Evolutionary conservation across 2,888 invertebrate species (phyloP).

Genomic region (Stenodera caucasica): DNA sequence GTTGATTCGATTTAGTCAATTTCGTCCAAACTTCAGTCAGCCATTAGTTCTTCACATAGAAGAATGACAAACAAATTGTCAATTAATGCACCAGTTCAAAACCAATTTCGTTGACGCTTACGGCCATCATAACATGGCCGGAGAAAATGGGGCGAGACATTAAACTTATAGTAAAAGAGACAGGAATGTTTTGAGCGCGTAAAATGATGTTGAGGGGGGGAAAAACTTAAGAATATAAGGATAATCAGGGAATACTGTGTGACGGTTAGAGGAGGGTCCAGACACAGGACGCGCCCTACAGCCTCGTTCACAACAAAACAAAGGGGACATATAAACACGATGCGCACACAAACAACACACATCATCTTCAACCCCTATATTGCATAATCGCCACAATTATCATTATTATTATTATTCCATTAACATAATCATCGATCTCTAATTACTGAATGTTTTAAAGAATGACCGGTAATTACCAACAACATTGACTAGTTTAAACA

Average conservation of each 20-base stretch:
- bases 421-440: neutral
- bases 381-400: neutral
- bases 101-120: constrained; percentile 49
- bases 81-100: constrained; percentile 55
- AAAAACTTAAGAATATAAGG: constrained; percentile 49
- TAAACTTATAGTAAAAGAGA: constrained; percentile 1
- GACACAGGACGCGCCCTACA: constrained; percentile 30
- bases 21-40: constrained; percentile 51
- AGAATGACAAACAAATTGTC: constrained; percentile 56
- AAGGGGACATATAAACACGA: neutral
- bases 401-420: no score
- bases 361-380: neutral
- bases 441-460: constrained; percentile 12
- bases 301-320: neutral
- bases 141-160: constrained; percentile 26
- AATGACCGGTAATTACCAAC: constrained; percentile 13
- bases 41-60: constrained; percentile 46
- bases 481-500: constrained; percentile 21
- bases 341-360: neutral
- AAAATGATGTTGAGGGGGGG: constrained; percentile 12
- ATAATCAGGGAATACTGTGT: constrained; percentile 47
- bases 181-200: no score
- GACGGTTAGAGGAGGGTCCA: constrained; percentile 42
- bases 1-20: constrained; percentile 51
- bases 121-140: constrained; percentile 46